Evolutionary conservation across 2,113 vertebrate species (phyloP), one percentile per base, ranked within the genome.

Genomic region (Paradoxurus hermaphroditus): DNA sequence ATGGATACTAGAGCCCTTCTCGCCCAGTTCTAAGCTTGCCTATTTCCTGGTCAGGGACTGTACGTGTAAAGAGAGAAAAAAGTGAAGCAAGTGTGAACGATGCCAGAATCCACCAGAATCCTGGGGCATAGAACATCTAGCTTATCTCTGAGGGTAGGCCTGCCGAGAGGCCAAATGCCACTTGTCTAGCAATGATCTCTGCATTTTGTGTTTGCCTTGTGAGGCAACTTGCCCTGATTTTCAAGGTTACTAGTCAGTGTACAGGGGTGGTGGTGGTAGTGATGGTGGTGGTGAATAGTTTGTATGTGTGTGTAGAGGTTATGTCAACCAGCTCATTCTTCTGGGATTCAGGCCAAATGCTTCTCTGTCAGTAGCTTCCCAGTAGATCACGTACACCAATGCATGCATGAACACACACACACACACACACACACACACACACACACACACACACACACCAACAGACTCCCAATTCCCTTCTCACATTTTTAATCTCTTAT

Each of bases 401-500:
- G 14, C 14, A 44, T 7, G 1, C 41, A 16, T 31, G 27, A 5
- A 39, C 39, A 23, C 2, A 36, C 16, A 39, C 10, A 16, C 15
- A 51, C 46, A 72, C 13, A 53, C 6, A 0, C 0, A 41, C 1
- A 89, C 4, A 72, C 3, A 27, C 3, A 41, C 77, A n/a, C 93
- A 72, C 51, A n/a, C 7, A 18, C 16, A 53, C 46, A 73, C 13
- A 53, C 6, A 1, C 0, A 53, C 0, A 84, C 4, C 0, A 6
- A 79, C 3, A 29, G 1, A 41, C 59, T 90, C 25, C 36, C 31
- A 65, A 34, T 59, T 89, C 21, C 46, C 15, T 86, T 93, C 31
- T n/a, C 72, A 81, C 13, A 39, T 75, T 65, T 86, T 82, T 34
- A 49, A 72, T 78, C 3, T 81, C n/a, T 27, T 93, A 83, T 31